Conservation (phyloP, 2,888 invertebrate genomes). For the Polietes domitor region DNA sequence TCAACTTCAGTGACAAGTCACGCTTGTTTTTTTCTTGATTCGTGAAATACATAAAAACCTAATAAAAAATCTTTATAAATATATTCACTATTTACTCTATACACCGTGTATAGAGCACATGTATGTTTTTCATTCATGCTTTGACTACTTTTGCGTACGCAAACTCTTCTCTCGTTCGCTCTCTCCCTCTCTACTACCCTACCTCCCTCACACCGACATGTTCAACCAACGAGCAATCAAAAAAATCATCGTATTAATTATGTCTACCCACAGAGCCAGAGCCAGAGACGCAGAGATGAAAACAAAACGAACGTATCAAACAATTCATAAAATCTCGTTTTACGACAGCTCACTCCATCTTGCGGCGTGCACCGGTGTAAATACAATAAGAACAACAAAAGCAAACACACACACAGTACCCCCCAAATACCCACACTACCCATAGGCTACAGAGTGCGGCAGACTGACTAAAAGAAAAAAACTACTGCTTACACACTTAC, state of each 20-base stretch:
- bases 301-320: constrained; percentile 45
- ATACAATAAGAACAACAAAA: constrained; percentile 43
- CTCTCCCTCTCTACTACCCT: not conserved
- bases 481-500: not conserved
- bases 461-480: not conserved
- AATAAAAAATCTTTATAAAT: too few species aligned
- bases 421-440: constrained; percentile 37
- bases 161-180: constrained; percentile 42
- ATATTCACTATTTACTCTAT: not conserved
- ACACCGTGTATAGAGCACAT: not conserved
- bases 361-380: constrained; percentile 57
- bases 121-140: constrained; percentile 44
- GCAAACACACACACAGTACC: constrained; percentile 20
- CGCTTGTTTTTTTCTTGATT: too few species aligned
- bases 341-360: constrained; percentile 64
- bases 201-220: not conserved
- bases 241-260: not conserved
- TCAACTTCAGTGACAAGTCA: too few species aligned
- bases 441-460: not conserved
- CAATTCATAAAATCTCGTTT: constrained; percentile 61
- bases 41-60: too few species aligned
- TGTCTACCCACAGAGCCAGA: not conserved
- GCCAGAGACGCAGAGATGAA: constrained; percentile 26
- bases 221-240: not conserved
- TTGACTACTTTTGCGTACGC: constrained; percentile 56